Evolutionary conservation across 2,888 invertebrate species (phyloP).

Genomic region (Microchrysa polita): DNA sequence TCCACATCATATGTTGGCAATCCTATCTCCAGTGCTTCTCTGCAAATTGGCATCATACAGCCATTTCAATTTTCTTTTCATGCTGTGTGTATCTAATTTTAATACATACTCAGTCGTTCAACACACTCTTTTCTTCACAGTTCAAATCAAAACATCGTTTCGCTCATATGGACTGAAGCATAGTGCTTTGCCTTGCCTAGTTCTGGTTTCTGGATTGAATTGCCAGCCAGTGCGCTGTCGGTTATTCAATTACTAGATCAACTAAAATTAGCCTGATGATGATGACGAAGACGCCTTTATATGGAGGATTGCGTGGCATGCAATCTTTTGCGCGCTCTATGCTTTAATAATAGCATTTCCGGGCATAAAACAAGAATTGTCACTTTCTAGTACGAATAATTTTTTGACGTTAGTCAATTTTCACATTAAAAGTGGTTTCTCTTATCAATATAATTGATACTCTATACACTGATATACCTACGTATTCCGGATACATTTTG

Average conservation of each 20-base stretch:
- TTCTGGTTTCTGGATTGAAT: no score
- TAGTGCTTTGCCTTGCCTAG: no score
- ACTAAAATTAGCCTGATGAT: conserved; percentile 24
- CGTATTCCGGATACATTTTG: no score
- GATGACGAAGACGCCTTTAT: background rate
- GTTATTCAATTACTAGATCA: background rate
- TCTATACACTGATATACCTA: no score
- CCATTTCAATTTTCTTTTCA: background rate
- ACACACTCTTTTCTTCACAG: background rate
- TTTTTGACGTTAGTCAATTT: background rate
- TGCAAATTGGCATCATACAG: conserved; percentile 2
- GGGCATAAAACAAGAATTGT: background rate
- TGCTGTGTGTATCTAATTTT: conserved; percentile 12
- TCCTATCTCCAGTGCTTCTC: no score
- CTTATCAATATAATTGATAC: no score
- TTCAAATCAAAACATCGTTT: background rate
- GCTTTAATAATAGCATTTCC: background rate
- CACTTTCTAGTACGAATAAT: background rate
- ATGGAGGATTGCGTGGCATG: no score
- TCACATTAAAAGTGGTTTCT: background rate
- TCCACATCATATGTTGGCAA: no score
- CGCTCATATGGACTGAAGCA: background rate
- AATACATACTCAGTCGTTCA: no score
- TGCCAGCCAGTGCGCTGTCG: no score
- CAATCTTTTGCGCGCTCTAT: conserved; percentile 6